phyloP scores from a whole-genome alignment of 2,113 vertebrate species.

The Antechinus flavipes region DNA sequence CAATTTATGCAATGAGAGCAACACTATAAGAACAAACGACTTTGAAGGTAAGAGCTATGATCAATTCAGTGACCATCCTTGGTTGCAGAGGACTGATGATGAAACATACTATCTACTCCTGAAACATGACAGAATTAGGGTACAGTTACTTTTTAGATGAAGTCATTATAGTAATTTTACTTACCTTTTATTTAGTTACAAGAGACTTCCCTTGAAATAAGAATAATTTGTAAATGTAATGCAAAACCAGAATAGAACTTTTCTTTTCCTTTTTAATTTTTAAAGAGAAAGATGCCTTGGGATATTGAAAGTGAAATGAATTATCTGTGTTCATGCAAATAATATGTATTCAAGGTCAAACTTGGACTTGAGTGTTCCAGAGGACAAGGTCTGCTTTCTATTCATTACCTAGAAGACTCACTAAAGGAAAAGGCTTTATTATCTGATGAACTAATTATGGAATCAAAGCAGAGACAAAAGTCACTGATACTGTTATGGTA shows the following conservation, averaged over 20 bases:
- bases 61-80: not conserved
- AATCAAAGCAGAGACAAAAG: slow-evolving; percentile 46
- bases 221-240: not conserved
- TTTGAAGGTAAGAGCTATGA: not conserved
- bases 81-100: not conserved
- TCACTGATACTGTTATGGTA: slow-evolving; percentile 65
- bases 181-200: not conserved
- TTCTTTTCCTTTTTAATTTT: too few species aligned
- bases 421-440: slow-evolving; percentile 35
- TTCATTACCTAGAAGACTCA: not conserved
- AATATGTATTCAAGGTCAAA: not conserved
- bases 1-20: not conserved
- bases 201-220: not conserved
- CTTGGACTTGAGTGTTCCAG: not conserved
- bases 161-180: not conserved
- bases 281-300: not conserved
- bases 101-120: not conserved
- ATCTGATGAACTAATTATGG: slow-evolving; percentile 61
- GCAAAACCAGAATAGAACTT: not conserved
- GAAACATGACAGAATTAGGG: not conserved
- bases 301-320: not conserved
- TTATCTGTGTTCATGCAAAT: not conserved
- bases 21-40: not conserved
- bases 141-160: not conserved
- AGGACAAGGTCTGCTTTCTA: not conserved